Conservation (phyloP, 2,797 vertebrate genomes). For the Myotis pilosus region DNA sequence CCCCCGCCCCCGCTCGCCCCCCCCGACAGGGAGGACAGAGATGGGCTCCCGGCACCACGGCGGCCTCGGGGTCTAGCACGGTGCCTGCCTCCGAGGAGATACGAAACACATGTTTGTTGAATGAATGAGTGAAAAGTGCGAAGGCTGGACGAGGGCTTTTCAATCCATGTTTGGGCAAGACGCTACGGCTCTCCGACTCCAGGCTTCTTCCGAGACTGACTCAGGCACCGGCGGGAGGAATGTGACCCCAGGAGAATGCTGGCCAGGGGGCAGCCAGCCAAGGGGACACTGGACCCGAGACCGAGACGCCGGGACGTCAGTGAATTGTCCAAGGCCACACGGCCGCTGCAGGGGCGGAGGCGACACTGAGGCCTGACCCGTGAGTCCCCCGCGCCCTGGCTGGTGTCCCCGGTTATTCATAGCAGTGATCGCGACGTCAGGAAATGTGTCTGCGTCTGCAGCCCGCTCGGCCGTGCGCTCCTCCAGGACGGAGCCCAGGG, state of each 20-base stretch:
- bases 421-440: not conserved
- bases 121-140: not conserved
- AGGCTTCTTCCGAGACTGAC: conserved; percentile 65
- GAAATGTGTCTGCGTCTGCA: not conserved
- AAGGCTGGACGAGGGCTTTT: conserved; percentile 40
- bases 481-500: not conserved
- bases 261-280: conserved; percentile 51
- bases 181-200: conserved; percentile 26
- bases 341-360: not conserved
- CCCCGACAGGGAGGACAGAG: not conserved
- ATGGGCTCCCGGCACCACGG: not conserved
- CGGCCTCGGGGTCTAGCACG: not conserved
- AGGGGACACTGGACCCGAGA: conserved; percentile 16
- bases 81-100: not conserved
- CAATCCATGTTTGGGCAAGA: conserved; percentile 64
- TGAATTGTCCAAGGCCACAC: not conserved
- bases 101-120: not conserved
- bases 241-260: conserved; percentile 63
- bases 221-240: conserved; percentile 51
- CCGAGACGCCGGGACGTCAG: not conserved
- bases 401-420: not conserved
- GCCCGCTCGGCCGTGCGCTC: rapidly evolving
- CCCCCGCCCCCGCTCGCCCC: rapidly evolving
- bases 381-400: not conserved
- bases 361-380: not conserved